These are phyloP conservation scores for Drosophila lacicola DNA, from an alignment of 2,888 invertebrate genomes.

Conservation along the genomic window DNA sequence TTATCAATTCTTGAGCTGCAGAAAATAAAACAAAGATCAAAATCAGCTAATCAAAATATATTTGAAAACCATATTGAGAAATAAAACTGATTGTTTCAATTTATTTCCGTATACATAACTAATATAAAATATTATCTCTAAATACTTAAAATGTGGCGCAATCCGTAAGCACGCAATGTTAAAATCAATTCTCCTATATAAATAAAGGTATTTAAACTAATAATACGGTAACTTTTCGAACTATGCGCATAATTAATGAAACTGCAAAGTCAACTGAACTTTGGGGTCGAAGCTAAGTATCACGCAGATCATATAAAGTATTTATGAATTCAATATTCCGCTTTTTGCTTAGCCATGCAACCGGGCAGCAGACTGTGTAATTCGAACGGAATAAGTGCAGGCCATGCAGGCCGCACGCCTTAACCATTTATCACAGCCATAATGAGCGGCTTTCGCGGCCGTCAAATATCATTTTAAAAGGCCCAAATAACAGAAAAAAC, in stretches of 20 bases:
- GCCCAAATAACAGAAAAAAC: slow-evolving; percentile 6
- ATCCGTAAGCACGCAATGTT: slow-evolving; percentile 22
- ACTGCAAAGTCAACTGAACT: slow-evolving; percentile 26
- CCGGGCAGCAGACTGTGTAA: slow-evolving; percentile 4
- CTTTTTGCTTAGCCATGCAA: background rate
- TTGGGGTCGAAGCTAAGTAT: background rate
- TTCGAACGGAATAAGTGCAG: slow-evolving; percentile 50
- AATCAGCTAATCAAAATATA: too few relatives aligned
- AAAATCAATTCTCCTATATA: slow-evolving; percentile 22
- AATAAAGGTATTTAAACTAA: slow-evolving; percentile 25
- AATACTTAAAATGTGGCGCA: slow-evolving; percentile 7
- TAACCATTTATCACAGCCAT: slow-evolving; percentile 49
- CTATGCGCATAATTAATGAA: slow-evolving; percentile 44
- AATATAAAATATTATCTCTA: slow-evolving; percentile 3
- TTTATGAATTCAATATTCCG: slow-evolving; percentile 14
- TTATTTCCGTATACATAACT: slow-evolving; percentile 2
- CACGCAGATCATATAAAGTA: slow-evolving; percentile 6
- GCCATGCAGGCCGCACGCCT: slow-evolving; percentile 45
- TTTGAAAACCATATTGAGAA: too few relatives aligned
- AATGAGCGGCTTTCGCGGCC: slow-evolving; percentile 49
- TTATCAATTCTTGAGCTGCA: too few relatives aligned
- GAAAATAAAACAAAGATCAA: too few relatives aligned
- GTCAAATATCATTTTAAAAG: slow-evolving; percentile 39
- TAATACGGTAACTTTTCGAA: slow-evolving; percentile 24
- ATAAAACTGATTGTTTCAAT: background rate